Evolutionary conservation across 1,140 invertebrate species (phyloP).

Genomic region (Drosophila sulfurigaster): DNA sequence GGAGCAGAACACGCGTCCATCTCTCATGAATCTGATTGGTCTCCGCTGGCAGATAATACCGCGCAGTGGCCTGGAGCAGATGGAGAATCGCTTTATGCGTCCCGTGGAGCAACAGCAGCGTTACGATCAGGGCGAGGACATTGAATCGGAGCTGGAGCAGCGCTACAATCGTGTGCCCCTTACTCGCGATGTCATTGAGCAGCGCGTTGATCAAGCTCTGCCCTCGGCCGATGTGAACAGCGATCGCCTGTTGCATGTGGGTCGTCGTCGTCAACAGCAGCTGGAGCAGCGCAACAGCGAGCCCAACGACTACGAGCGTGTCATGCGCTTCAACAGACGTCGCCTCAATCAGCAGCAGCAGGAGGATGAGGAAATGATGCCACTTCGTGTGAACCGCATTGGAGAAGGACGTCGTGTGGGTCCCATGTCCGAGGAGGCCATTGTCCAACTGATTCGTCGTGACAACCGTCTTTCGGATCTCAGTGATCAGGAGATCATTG

Average conservation of each 20-base stretch:
- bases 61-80: background rate
- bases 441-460: slow-evolving; percentile 54
- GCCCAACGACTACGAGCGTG: too few relatives aligned
- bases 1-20: background rate
- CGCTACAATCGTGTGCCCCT: slow-evolving; percentile 48
- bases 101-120: slow-evolving; percentile 1
- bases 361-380: background rate
- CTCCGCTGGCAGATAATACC: background rate
- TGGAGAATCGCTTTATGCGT: background rate
- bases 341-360: slow-evolving; percentile 14
- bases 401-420: slow-evolving; percentile 59
- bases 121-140: background rate
- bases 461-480: slow-evolving; percentile 51
- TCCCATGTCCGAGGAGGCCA: slow-evolving; percentile 36
- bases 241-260: slow-evolving; percentile 53
- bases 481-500: slow-evolving; percentile 56
- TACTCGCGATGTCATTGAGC: slow-evolving; percentile 26
- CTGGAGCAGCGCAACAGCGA: background rate
- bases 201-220: slow-evolving; percentile 8
- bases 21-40: background rate
- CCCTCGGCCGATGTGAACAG: slow-evolving; percentile 46
- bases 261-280: slow-evolving; percentile 51
- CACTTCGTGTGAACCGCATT: slow-evolving; percentile 40
- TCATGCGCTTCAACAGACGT: background rate
- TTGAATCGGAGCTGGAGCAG: slow-evolving; percentile 17